Evolutionary conservation across 2,888 invertebrate species (phyloP), one percentile per base, ranked within the genome.

Genomic region (Ormyrus nitidulus): DNA sequence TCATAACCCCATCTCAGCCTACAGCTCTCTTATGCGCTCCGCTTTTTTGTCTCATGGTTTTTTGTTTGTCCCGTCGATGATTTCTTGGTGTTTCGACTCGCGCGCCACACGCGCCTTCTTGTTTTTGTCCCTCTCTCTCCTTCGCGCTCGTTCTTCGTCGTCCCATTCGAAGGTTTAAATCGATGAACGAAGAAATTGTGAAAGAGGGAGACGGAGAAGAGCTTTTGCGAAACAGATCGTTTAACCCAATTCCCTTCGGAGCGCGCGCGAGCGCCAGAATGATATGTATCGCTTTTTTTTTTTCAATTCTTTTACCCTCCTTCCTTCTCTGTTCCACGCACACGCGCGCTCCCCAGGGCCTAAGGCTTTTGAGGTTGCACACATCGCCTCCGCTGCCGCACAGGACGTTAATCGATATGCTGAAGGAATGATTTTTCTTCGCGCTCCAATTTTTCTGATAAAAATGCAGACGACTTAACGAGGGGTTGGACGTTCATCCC

Each of bases 211-310:
- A 68, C 34, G n/a, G 51, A 65, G 9, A n/a, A 9, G 62, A 56
- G 81, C 71, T 79, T 79, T 82, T 75, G 68, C 62, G 72, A 79
- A 82, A 82, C 71, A 73, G 83, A 82, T 83, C 79, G 77, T 84
- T 85, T 86, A 86, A 86, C 86, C 86, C 84, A 83, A 84, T 85
- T 86, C 74, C 71, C 66, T 68, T 49, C 49, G 53, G 64, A 59
- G 66, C 34, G 62, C 58, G 54, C 53, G 53, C 4, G 46, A 7
- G 58, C n/a, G n/a, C 54, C 7, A 44, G 59, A 8, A 0, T 56
- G 48, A 34, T 59, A 46, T 56, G 46, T 46, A 46, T 10, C 7
- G 51, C 3, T 61, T 58, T 70, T 70, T 44, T 34, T 62, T 76
- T 34, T 34, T 34, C 34, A 34, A 34, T 34, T 34, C 34, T 77